These are phyloP conservation scores for Alectoris magna DNA, from an alignment of 2,797 vertebrate species.

Conservation along the genomic window DNA sequence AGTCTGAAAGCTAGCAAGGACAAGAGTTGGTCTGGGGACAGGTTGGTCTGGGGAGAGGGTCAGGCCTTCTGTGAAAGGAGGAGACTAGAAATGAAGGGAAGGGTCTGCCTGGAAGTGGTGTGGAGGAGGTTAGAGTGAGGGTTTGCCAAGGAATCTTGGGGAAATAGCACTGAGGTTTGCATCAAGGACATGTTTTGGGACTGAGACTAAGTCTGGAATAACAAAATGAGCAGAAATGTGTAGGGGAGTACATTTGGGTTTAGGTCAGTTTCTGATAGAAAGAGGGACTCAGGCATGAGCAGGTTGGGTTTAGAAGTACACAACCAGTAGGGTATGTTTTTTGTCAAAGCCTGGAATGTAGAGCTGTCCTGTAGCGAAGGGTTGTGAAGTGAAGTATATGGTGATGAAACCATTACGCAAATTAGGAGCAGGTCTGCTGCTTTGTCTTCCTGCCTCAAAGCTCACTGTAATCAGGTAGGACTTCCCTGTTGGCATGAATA, in stretches of 20 bases:
- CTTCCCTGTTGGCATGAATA: background rate
- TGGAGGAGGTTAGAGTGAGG: background rate
- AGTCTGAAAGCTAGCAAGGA: background rate
- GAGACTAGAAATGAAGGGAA: background rate
- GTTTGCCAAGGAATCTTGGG: background rate
- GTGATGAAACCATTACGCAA: background rate
- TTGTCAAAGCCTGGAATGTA: background rate
- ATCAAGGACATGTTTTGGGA: background rate
- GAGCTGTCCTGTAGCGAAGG: background rate
- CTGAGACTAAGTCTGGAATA: background rate
- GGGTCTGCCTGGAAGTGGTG: background rate
- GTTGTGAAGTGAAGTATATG: background rate
- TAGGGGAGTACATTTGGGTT: background rate
- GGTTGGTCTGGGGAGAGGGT: background rate
- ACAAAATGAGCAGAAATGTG: background rate
- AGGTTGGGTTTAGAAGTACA: background rate
- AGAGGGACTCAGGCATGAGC: background rate
- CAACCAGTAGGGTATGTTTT: background rate
- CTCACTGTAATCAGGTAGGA: accelerated
- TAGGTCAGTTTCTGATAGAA: background rate
- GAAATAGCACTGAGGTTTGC: background rate
- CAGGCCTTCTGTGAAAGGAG: background rate
- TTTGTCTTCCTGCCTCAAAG: too few relatives aligned
- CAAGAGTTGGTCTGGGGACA: background rate
- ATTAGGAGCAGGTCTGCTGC: background rate